Evolutionary conservation across 2,888 invertebrate genomes (phyloP).

Genomic region (Alviniconcha strummeri): DNA sequence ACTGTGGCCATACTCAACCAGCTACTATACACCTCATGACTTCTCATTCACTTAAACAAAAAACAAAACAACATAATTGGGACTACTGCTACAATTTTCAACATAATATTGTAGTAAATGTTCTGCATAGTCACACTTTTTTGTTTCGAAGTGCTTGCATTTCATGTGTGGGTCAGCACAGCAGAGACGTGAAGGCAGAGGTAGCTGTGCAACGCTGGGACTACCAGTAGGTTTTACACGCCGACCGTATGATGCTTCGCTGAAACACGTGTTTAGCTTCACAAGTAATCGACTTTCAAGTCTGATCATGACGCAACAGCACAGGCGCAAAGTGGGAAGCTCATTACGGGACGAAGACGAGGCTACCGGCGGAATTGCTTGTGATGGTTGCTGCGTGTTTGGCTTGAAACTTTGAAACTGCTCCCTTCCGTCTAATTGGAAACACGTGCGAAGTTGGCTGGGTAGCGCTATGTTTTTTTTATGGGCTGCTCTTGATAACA

Average conservation of each 20-base stretch:
- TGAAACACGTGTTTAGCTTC: no score
- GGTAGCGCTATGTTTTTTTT: neutral
- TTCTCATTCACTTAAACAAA: no score
- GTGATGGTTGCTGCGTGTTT: slow-evolving; percentile 12
- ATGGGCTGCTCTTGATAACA: slow-evolving; percentile 13
- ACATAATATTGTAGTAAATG: no score
- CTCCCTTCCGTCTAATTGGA: slow-evolving; percentile 8
- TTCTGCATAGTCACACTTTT: neutral
- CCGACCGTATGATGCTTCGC: no score
- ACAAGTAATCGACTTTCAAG: neutral
- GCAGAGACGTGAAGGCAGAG: neutral
- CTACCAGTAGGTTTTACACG: neutral
- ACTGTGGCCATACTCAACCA: no score
- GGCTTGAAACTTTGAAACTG: neutral
- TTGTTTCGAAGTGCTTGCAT: neutral
- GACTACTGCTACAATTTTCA: no score
- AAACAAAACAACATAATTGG: no score
- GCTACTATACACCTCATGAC: no score
- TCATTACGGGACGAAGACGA: slow-evolving; percentile 10
- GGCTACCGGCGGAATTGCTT: neutral
- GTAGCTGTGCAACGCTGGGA: neutral
- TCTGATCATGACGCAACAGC: slow-evolving; percentile 7
- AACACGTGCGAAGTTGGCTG: slow-evolving; percentile 4
- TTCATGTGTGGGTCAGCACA: neutral
- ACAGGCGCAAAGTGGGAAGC: neutral